Conservation (phyloP, 2,113 vertebrate genomes). For the Nesogale talazaci region DNA sequence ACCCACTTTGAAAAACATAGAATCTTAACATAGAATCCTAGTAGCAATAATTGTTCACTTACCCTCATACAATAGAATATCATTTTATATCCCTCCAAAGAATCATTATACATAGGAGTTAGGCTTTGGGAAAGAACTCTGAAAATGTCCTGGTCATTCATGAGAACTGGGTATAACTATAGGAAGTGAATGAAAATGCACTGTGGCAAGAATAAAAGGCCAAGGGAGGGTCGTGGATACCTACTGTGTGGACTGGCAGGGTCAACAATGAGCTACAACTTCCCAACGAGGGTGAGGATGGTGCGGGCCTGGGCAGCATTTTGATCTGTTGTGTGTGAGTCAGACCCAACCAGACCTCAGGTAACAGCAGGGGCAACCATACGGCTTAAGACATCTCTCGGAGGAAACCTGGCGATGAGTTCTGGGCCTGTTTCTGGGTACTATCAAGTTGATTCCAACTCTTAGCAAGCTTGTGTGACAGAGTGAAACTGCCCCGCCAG, state of each 20-base stretch:
- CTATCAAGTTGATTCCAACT: not conserved
- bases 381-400: not conserved
- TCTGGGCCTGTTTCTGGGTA: not conserved
- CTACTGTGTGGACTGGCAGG: not conserved
- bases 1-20: too few relatives aligned
- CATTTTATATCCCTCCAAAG: not conserved
- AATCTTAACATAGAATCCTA: too few relatives aligned
- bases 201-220: not conserved
- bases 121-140: not conserved
- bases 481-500: not conserved
- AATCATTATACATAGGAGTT: not conserved
- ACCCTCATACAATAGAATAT: not conserved
- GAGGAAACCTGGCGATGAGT: not conserved
- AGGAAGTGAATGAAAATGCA: not conserved
- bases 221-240: not conserved
- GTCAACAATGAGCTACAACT: not conserved
- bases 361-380: not conserved
- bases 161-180: not conserved
- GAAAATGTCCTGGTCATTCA: constrained; percentile 27
- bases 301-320: not conserved
- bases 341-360: not conserved
- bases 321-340: not conserved
- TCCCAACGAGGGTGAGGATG: not conserved
- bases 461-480: not conserved
- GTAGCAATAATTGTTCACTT: too few relatives aligned